Percentiles rank a stretch among this genome's conserved stretches.
Conservation (phyloP, 2,797 vertebrate species). For the Otus scops region DNA sequence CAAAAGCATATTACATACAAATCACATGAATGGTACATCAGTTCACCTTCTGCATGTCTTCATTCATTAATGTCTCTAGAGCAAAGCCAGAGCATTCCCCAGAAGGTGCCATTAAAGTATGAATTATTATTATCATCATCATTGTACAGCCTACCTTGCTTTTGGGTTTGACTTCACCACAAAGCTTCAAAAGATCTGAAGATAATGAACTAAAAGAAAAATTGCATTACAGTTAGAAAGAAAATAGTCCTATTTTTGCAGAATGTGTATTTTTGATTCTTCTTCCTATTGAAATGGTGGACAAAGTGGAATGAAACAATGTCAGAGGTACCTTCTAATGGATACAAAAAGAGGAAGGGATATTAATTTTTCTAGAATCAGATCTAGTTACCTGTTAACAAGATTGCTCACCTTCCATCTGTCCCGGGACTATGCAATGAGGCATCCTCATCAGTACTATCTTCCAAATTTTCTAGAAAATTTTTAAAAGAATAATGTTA, state of each 20-base stretch:
- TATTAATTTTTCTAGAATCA: background rate
- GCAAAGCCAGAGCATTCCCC: background rate
- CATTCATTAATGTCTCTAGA: background rate
- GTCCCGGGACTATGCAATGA: conserved; percentile 86
- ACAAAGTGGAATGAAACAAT: background rate
- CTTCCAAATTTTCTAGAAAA: conserved; percentile 88
- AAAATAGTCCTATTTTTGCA: background rate
- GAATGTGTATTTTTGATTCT: background rate
- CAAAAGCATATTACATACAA: background rate
- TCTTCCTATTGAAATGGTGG: background rate
- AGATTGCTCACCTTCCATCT: conserved; percentile 87
- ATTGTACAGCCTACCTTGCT: conserved; percentile 84
- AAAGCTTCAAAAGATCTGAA: conserved; percentile 94
- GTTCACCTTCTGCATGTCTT: background rate
- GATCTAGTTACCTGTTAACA: background rate
- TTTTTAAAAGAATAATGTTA: conserved; percentile 34
- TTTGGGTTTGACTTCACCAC: conserved; percentile 90
- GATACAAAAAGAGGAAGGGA: background rate
- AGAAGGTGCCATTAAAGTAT: background rate
- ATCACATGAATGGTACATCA: background rate
- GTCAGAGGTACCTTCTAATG: background rate
- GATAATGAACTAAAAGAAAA: conserved; percentile 84
- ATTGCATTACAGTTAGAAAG: background rate
- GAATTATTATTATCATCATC: background rate
- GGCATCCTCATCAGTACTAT: conserved; percentile 92